phyloP scores from a whole-genome alignment of 2,797 vertebrate genomes.

The Potorous gilbertii region DNA sequence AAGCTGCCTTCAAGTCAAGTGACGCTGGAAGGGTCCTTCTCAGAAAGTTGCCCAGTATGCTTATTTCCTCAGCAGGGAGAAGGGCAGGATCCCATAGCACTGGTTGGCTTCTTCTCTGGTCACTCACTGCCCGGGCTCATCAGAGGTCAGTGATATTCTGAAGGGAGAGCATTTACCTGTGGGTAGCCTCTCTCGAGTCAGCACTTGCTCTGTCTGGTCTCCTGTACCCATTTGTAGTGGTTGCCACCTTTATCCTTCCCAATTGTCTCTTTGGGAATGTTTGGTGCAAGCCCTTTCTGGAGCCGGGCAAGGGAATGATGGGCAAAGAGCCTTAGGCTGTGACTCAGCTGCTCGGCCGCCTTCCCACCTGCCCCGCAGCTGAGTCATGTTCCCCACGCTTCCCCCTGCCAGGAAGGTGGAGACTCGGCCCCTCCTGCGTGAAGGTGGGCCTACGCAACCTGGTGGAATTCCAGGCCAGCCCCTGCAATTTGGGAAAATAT shows the following conservation, averaged over 20 bases:
- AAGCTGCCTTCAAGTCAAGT: background rate
- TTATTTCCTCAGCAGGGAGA: background rate
- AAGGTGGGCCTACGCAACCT: accelerated
- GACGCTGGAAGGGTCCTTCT: background rate
- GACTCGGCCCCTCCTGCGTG: background rate
- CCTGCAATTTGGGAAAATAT: conserved; percentile 22
- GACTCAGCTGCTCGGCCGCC: background rate
- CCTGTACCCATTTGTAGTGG: background rate
- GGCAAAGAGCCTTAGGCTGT: background rate
- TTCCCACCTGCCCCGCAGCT: background rate
- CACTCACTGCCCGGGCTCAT: background rate
- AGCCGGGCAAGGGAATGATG: background rate
- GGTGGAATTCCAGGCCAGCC: background rate
- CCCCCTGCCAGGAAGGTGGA: background rate
- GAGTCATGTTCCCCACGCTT: accelerated
- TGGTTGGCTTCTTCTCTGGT: background rate
- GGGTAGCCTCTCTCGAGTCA: background rate
- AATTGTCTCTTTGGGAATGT: background rate
- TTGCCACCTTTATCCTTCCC: background rate
- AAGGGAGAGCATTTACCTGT: background rate
- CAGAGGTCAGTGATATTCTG: background rate
- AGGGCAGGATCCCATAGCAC: background rate
- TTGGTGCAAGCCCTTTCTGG: background rate
- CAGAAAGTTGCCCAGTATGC: background rate
- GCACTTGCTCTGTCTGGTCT: background rate